Evolutionary conservation across 1,140 invertebrate species (phyloP).

Genomic region (Agrypnia vestita): DNA sequence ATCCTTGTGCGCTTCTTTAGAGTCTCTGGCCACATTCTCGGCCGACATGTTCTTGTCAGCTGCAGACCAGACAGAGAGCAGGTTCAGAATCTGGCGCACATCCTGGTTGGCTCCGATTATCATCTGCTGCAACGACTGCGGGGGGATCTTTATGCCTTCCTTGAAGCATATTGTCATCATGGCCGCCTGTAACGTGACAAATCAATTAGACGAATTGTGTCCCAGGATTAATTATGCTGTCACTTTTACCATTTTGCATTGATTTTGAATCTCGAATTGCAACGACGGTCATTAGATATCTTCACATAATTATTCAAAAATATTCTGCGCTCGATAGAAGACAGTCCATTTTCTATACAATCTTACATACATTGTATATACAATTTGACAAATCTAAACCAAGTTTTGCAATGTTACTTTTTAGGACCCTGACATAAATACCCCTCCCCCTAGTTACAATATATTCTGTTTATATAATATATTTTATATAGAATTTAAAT

Average conservation of each 20-base stretch:
- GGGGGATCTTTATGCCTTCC: slow-evolving; percentile 89
- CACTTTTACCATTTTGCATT: too few species aligned
- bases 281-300: too few species aligned
- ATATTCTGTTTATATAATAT: neutral
- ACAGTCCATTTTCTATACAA: too few species aligned
- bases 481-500: neutral
- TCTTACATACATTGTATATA: too few species aligned
- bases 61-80: slow-evolving; percentile 85
- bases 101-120: slow-evolving; percentile 94
- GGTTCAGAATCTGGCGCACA: slow-evolving; percentile 93
- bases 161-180: slow-evolving; percentile 94
- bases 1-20: slow-evolving; percentile 82
- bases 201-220: neutral
- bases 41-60: slow-evolving; percentile 73
- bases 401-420: too few species aligned
- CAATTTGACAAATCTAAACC: too few species aligned
- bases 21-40: slow-evolving; percentile 72
- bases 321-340: too few species aligned
- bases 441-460: too few species aligned
- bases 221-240: neutral
- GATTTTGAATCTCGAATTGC: too few species aligned
- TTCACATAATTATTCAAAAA: too few species aligned
- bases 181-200: slow-evolving; percentile 75
- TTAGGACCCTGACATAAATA: too few species aligned
- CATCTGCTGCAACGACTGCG: slow-evolving; percentile 85